Conservation (phyloP, 2,113 vertebrate genomes). For the Anas platyrhynchos region DNA sequence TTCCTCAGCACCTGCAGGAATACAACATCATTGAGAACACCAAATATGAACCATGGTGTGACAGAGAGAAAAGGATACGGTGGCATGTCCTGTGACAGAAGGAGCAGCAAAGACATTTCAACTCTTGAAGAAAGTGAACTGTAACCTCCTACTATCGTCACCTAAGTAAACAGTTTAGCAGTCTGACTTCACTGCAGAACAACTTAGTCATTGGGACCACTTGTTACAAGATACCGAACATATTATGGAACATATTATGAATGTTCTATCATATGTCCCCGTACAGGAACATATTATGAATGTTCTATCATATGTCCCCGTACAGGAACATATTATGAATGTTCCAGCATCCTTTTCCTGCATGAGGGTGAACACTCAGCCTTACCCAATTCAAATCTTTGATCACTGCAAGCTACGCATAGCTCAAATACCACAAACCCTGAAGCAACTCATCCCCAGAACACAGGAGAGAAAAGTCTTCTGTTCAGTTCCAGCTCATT, state of each 20-base stretch:
- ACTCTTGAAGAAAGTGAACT: neutral
- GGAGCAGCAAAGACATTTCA: neutral
- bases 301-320: neutral
- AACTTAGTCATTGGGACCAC: neutral
- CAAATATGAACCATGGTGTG: neutral
- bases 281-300: neutral
- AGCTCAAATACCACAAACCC: neutral
- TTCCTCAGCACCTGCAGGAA: neutral
- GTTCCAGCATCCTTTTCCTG: neutral
- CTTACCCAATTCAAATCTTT: neutral
- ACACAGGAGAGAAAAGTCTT: neutral
- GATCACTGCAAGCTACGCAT: rapidly evolving
- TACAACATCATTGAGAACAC: neutral
- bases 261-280: neutral
- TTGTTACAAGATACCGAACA: neutral
- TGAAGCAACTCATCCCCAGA: neutral
- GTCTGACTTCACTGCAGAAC: neutral
- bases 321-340: neutral
- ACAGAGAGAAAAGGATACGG: neutral
- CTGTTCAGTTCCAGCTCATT: neutral
- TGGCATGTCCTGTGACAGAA: neutral
- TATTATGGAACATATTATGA: neutral
- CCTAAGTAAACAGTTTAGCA: neutral
- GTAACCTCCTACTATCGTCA: neutral
- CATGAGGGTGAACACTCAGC: neutral